Base-by-base conservation (phyloP, 2,888 invertebrate species). In the Pandemis heparana region DNA sequence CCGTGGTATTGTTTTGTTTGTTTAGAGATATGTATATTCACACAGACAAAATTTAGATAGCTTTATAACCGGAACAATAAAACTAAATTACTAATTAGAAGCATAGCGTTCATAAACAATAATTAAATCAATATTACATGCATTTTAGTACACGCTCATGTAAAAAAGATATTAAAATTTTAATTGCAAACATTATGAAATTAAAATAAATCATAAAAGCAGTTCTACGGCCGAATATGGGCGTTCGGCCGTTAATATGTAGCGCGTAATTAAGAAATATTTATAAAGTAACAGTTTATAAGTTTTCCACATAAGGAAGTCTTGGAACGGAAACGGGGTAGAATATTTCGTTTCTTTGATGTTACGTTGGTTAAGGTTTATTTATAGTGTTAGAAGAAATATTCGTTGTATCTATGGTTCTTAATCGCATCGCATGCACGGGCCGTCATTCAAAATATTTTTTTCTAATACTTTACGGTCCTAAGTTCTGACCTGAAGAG, bases 261-360 rank as follows among this genome's bases (percentile, higher is more conserved):
- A 43, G 48, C 51, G 65, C n/a, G 69, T 74, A 70, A 70, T 70
- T 70, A 70, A 70, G 60, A 56, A 56, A 56, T 56, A 64, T n/a
- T n/a, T 68, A 65, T 39, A 32, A 32, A 1, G 2, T 32, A 64
- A 43, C 51, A 61, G 51, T 69, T 64, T 65, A 64, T 60, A 74
- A 59, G 64, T 64, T 74, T 74, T 65, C 74, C 60, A 32, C 69
- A 65, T 74, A 74, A 74, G 69, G 70, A 74, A 74, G 70, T 65
- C n/a, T 60, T 38, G 38, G 73, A 51, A 41, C 63, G 68, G 73
- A 73, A 69, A 64, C 59, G 63, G 64, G 59, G 68, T 59, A 48
- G 56, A 56, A 53, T 63, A 46, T 56, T 72, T 56, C n/a, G 46
- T 63, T 63, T 38, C 63, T 73, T 69, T 73, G 73, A 73, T 64